phyloP scores from a whole-genome alignment of 2,888 invertebrate genomes.

The Amaurobius ferox region DNA sequence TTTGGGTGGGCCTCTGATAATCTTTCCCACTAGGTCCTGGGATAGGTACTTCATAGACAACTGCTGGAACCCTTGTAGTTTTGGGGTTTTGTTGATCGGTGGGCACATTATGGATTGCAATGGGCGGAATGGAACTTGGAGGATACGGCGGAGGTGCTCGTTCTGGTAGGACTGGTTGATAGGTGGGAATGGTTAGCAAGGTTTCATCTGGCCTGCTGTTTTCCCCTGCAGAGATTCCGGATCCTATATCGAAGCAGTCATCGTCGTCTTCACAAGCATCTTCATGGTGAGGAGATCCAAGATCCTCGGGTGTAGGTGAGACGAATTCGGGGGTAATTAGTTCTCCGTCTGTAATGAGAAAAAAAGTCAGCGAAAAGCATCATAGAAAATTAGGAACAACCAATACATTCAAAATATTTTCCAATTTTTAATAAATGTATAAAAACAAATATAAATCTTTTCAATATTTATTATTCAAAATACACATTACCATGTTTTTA shows the following conservation, averaged over 20 bases:
- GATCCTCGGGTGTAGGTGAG: constrained; percentile 50
- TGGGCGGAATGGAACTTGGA: constrained; percentile 30
- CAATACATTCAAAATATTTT: too few relatives aligned
- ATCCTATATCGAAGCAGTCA: constrained; percentile 64
- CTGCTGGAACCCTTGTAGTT: constrained; percentile 56
- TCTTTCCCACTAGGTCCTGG: constrained; percentile 50
- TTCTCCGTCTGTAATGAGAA: constrained; percentile 35
- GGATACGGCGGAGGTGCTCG: constrained; percentile 13
- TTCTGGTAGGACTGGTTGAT: constrained; percentile 13
- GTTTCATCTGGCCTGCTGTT: constrained; percentile 35
- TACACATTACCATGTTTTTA: too few relatives aligned
- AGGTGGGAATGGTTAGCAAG: constrained; percentile 41
- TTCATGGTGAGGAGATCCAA: constrained; percentile 17
- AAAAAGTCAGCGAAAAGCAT: too few relatives aligned
- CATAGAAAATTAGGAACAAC: too few relatives aligned
- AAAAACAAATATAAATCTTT: too few relatives aligned
- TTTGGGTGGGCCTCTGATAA: constrained; percentile 55
- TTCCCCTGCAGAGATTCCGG: constrained; percentile 59
- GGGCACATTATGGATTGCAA: not conserved
- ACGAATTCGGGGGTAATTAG: constrained; percentile 70
- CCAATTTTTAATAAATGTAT: too few relatives aligned
- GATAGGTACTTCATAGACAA: constrained; percentile 69
- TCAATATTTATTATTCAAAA: too few relatives aligned
- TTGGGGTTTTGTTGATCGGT: constrained; percentile 23
- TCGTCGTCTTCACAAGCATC: constrained; percentile 55